Percentiles rank a stretch among this genome's conserved stretches.
Conservation (phyloP, 2,888 invertebrate genomes). For the Mesorhabditis spiculigera region DNA sequence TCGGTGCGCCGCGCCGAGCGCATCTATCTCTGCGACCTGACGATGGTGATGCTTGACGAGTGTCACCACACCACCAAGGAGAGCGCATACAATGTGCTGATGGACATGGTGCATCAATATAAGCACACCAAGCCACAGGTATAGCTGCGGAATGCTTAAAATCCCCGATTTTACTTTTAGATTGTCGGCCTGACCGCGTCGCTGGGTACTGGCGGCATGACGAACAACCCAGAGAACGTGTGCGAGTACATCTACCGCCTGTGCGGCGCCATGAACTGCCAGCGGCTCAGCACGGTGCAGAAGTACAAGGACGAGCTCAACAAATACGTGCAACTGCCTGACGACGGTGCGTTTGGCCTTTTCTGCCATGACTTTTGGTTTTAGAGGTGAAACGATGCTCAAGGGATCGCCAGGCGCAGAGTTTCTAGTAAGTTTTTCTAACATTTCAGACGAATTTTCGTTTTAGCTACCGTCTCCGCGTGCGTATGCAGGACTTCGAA, state of each 20-base stretch:
- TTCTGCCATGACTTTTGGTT: not conserved
- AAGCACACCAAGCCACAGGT: not conserved
- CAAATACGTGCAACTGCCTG: conserved; percentile 21
- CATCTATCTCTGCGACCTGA: conserved; percentile 30
- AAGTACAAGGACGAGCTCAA: conserved; percentile 18
- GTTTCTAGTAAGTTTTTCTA: not conserved
- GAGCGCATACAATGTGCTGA: conserved; percentile 10
- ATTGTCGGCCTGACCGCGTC: conserved; percentile 44
- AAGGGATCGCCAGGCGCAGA: not conserved
- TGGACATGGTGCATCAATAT: not conserved
- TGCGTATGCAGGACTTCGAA: not conserved
- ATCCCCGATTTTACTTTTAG: conserved; percentile 15
- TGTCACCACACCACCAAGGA: conserved; percentile 32
- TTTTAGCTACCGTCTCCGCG: not conserved
- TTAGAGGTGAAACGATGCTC: not conserved
- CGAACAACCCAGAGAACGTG: conserved; percentile 5
- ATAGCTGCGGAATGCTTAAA: too few relatives aligned
- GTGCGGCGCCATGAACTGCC: conserved; percentile 8
- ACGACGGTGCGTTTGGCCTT: conserved; percentile 18
- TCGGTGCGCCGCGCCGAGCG: conserved; percentile 21
- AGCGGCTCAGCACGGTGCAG: conserved; percentile 9
- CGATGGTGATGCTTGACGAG: conserved; percentile 35
- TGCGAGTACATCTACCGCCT: conserved; percentile 8
- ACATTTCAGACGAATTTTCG: not conserved
- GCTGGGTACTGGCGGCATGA: conserved; percentile 32